Base-by-base conservation (phyloP, 2,797 vertebrate genomes). In the Diglossa cyanea region DNA sequence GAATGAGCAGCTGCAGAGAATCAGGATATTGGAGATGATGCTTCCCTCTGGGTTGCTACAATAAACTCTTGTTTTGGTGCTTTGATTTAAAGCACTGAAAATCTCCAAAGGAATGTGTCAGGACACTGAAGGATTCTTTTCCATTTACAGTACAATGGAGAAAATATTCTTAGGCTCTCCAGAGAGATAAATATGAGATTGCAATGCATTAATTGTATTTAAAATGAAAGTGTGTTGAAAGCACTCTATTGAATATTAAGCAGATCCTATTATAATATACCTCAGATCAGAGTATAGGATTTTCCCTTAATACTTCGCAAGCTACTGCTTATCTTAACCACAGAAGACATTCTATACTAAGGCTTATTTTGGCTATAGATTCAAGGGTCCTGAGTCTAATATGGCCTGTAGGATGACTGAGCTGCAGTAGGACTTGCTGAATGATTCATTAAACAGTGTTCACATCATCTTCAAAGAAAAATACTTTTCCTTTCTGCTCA, bases 81-180 rank as follows among this genome's bases (percentile, higher is more conserved):
- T 96, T 95, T 96, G 94, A 97, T 97, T 96, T 96, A 97, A 97
- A 97, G 95, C 88, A 81, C 76, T 92, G 92, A 96, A 96, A 96
- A 93, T 93, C 74, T 93, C 82, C 31, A 62, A 84, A 93, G 93
- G 93, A 96, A 94, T 95, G 86, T 93, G 88, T 92, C 71, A 55
- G 93, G 96, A 90, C 47, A 51, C 90, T 67, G 24, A 94, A 95
- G 93, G 90, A 94, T 95, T 95, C 88, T 95, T 95, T 97, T 96
- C 92, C 88, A 92, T 96, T 97, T 97, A 85, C 87, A 96, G 94
- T 95, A 96, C 95, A 97, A 97, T 95, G 94, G 96, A 94, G 94
- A 94, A 96, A 97, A 97, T 93, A 95, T 95, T 95, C 95, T 95
- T 77, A 90, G 70, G 77, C 91, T 88, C 96, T 96, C 65, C 50